Conservation (phyloP, 2,797 vertebrate species). For the Coilia nasus region DNA sequence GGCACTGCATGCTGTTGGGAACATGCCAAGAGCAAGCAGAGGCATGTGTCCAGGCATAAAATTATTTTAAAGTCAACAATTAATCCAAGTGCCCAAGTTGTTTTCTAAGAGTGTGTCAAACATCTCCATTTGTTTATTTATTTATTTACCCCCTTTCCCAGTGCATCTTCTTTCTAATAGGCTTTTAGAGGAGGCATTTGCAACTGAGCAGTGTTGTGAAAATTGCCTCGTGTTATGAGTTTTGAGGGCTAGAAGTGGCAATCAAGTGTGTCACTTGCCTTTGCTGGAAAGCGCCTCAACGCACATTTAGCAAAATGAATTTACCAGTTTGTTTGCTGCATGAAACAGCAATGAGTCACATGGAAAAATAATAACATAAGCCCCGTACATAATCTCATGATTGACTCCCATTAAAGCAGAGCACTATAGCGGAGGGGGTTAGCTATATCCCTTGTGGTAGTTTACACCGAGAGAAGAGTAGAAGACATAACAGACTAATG, state of each 20-base stretch:
- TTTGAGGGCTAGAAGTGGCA: slow-evolving; percentile 57
- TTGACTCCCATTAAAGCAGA: slow-evolving; percentile 72
- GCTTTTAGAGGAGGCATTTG: slow-evolving; percentile 40
- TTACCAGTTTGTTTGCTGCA: slow-evolving; percentile 58
- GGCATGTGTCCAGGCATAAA: slow-evolving; percentile 52
- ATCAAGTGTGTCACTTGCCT: slow-evolving; percentile 50
- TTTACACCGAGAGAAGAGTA: neutral
- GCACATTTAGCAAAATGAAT: slow-evolving; percentile 66
- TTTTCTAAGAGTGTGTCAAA: slow-evolving; percentile 50
- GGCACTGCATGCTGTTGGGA: slow-evolving; percentile 52
- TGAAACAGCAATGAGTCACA: slow-evolving; percentile 71
- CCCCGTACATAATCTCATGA: slow-evolving; percentile 73
- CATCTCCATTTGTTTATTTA: neutral
- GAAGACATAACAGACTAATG: neutral
- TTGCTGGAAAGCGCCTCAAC: slow-evolving; percentile 57
- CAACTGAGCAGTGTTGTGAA: slow-evolving; percentile 44
- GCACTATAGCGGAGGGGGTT: slow-evolving; percentile 50
- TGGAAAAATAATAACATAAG: slow-evolving; percentile 75
- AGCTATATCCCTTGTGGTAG: neutral
- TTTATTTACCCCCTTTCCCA: neutral
- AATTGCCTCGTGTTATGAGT: slow-evolving; percentile 51
- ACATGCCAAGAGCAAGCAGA: slow-evolving; percentile 61
- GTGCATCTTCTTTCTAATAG: slow-evolving; percentile 27
- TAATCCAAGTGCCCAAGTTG: slow-evolving; percentile 57
- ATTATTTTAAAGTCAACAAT: slow-evolving; percentile 68